Conservation (phyloP, 1,140 invertebrate genomes). For the Theocolax elegans region DNA sequence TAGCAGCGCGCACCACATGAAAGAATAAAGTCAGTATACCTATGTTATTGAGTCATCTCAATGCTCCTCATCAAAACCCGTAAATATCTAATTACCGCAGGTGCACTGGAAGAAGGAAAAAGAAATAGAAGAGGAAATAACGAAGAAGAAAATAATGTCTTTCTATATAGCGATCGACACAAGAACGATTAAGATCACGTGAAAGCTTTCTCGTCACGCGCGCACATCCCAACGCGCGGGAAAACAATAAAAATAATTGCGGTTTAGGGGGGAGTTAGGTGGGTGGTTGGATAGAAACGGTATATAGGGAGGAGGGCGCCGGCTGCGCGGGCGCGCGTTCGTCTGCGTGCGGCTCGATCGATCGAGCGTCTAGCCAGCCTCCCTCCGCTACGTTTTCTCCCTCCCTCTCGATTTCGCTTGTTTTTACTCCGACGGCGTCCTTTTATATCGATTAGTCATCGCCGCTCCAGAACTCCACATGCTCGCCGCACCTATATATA, state of each 20-base stretch:
- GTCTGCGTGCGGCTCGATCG: constrained; percentile 41
- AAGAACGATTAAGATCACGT: no score
- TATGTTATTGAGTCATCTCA: no score
- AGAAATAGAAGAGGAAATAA: no score
- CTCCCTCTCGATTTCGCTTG: constrained; percentile 3
- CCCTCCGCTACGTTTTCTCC: background rate
- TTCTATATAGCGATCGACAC: no score
- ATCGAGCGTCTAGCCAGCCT: constrained; percentile 44
- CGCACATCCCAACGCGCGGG: background rate
- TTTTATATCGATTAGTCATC: constrained; percentile 33
- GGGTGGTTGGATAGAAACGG: background rate
- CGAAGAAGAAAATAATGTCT: no score
- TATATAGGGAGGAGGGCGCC: no score
- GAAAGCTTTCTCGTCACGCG: no score
- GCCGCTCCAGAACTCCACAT: background rate
- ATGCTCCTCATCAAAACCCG: no score
- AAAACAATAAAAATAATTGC: constrained; percentile 37
- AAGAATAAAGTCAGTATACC: no score
- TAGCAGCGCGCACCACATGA: no score
- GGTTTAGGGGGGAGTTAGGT: background rate
- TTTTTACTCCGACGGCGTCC: background rate
- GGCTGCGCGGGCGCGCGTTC: constrained; percentile 29
- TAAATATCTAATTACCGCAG: no score
- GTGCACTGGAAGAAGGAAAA: no score
- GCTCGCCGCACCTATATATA: background rate